A percentile compares a stretch with the other conserved stretches of the same genome.
Evolutionary conservation across 2,113 vertebrate species (phyloP).

Genomic region (Colinus virginianus): DNA sequence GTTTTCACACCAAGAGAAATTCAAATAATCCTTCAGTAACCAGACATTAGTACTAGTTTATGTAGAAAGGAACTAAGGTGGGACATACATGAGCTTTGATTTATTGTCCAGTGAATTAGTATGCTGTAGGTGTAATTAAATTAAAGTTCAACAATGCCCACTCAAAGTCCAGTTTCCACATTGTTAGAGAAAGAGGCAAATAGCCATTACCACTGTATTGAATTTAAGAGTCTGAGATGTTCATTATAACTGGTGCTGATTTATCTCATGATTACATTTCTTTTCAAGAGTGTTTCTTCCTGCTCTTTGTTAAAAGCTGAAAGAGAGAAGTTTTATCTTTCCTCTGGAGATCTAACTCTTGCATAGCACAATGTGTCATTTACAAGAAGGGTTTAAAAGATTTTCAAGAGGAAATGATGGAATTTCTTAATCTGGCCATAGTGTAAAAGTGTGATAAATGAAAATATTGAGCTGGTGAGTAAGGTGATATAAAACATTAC

Average conservation of each 20-base stretch:
- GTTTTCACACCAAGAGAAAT: not conserved
- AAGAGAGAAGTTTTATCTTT: constrained; percentile 61
- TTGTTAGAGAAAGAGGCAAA: constrained; percentile 4
- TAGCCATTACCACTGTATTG: constrained; percentile 23
- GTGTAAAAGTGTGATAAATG: not conserved
- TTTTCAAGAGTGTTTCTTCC: constrained; percentile 31
- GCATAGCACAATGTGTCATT: constrained; percentile 27
- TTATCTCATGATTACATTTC: constrained; percentile 57
- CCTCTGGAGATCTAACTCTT: constrained; percentile 32
- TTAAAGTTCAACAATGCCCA: not conserved
- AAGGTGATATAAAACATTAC: not conserved
- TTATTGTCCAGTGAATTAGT: not conserved
- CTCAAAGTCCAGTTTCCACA: constrained; percentile 8
- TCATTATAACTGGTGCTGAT: constrained; percentile 51
- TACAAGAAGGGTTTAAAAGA: constrained; percentile 33
- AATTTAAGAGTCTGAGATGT: constrained; percentile 48
- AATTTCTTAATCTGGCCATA: not conserved
- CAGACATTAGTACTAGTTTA: not conserved
- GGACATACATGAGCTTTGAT: not conserved
- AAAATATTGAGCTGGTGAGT: not conserved
- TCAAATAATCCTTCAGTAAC: constrained; percentile 6
- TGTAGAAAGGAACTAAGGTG: not conserved
- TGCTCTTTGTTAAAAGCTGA: constrained; percentile 45
- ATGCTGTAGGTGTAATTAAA: constrained; percentile 33
- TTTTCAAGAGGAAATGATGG: constrained; percentile 52